Evolutionary conservation across 2,797 vertebrate species (phyloP).

Genomic region (Eremophila alpestris): DNA sequence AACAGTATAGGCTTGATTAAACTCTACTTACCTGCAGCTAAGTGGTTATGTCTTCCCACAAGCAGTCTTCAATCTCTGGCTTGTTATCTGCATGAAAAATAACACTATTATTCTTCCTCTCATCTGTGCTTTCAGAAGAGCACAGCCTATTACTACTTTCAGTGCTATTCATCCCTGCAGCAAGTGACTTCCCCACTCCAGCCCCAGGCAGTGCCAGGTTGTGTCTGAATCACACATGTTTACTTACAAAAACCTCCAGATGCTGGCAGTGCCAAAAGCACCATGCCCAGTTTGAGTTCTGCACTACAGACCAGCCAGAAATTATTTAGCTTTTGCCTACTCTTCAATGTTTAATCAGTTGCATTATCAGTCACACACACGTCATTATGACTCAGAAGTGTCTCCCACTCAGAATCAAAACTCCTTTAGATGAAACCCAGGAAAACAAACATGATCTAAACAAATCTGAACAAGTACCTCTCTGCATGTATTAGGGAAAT

Average conservation of each 20-base stretch:
- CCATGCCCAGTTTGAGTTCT: conserved; percentile 41
- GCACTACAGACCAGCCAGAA: conserved; percentile 7
- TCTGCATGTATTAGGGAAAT: neutral
- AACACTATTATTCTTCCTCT: neutral
- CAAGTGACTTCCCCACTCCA: neutral
- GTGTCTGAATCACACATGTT: neutral
- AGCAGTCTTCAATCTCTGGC: conserved; percentile 28
- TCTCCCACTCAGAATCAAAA: neutral
- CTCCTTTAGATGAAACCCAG: neutral
- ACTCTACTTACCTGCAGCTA: neutral
- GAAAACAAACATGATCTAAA: neutral
- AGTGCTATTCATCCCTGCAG: neutral
- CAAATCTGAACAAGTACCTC: neutral
- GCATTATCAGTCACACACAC: conserved; percentile 17
- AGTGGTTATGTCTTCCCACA: neutral
- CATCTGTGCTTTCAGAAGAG: neutral
- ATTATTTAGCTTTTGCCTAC: conserved; percentile 39
- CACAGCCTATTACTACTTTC: neutral
- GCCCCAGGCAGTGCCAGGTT: neutral
- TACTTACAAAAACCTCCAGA: neutral
- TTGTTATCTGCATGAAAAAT: conserved; percentile 3
- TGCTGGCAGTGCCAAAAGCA: neutral
- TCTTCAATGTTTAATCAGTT: conserved; percentile 48
- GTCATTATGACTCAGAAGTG: conserved; percentile 1
- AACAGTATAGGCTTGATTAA: neutral